phyloP scores from a whole-genome alignment of 2,888 invertebrate genomes.

The Fragum whitleyi region DNA sequence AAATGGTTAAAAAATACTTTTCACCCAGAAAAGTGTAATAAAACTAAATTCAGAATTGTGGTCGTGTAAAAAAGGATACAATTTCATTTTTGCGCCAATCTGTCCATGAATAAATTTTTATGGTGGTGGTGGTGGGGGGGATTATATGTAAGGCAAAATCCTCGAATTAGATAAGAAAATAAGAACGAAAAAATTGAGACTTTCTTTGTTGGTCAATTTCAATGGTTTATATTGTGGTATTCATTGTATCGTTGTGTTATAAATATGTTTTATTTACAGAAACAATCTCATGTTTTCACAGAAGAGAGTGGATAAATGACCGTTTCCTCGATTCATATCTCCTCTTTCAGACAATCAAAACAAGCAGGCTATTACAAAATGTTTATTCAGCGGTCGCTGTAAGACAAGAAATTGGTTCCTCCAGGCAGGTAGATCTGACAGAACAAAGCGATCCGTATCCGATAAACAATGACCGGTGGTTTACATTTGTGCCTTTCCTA shows the following conservation, averaged over 20 bases:
- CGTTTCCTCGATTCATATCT: neutral
- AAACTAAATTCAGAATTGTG: too few relatives aligned
- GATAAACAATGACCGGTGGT: neutral
- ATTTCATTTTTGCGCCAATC: too few relatives aligned
- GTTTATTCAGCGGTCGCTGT: constrained; percentile 9
- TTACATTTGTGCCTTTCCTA: too few relatives aligned
- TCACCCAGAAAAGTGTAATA: too few relatives aligned
- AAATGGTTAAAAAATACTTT: too few relatives aligned
- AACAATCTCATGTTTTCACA: neutral
- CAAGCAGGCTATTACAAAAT: constrained; percentile 3
- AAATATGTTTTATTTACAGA: neutral
- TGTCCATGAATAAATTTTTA: too few relatives aligned
- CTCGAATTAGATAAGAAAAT: too few relatives aligned
- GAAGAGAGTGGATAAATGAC: neutral
- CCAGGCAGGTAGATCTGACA: neutral
- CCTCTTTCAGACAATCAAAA: constrained; percentile 1
- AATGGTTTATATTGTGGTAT: neutral
- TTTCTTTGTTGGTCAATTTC: too few relatives aligned
- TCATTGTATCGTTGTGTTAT: neutral
- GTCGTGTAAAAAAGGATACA: too few relatives aligned
- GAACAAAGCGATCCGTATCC: neutral
- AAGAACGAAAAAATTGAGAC: too few relatives aligned
- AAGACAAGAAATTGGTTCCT: constrained; percentile 5
- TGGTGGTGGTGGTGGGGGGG: too few relatives aligned
- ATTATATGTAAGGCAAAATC: too few relatives aligned